These are phyloP conservation scores for Saccopteryx bilineata DNA, from an alignment of 2,113 vertebrate genomes.

Conservation along the genomic window DNA sequence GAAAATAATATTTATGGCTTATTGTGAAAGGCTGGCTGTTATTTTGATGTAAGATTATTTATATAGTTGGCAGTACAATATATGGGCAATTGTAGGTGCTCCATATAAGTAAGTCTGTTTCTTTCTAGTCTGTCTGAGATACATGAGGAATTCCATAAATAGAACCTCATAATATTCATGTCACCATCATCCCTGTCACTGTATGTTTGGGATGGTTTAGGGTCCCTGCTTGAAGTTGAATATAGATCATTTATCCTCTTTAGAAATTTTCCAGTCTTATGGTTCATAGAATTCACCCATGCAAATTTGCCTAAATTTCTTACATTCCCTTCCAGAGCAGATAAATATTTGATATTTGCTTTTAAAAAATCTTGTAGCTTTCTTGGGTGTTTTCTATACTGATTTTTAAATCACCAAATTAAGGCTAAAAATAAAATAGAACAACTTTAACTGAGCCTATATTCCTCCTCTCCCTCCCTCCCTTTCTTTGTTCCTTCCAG, in stretches of 20 bases:
- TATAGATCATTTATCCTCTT: not conserved
- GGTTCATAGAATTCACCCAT: not conserved
- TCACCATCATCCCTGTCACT: not conserved
- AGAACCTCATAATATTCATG: not conserved
- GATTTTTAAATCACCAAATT: not conserved
- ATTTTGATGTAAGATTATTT: slow-evolving; percentile 10
- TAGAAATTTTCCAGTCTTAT: not conserved
- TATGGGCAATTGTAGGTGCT: not conserved
- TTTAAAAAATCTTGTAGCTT: not conserved
- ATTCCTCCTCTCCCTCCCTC: not conserved
- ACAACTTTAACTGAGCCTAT: not conserved
- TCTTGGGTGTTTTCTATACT: not conserved
- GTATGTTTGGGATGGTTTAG: not conserved
- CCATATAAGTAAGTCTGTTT: not conserved
- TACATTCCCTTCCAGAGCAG: not conserved
- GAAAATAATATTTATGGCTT: not conserved
- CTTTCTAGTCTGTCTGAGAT: not conserved
- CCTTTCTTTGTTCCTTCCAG: not conserved
- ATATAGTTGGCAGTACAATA: not conserved
- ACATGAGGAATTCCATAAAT: not conserved
- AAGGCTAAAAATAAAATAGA: not conserved
- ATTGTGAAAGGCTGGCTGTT: not conserved
- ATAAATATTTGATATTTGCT: not conserved
- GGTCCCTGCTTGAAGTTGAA: not conserved
- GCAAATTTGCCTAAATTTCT: not conserved